A percentile compares a stretch with the other conserved stretches of the same genome.
Evolutionary conservation across 2,113 vertebrate genomes (phyloP).

Genomic region (Alces alces): DNA sequence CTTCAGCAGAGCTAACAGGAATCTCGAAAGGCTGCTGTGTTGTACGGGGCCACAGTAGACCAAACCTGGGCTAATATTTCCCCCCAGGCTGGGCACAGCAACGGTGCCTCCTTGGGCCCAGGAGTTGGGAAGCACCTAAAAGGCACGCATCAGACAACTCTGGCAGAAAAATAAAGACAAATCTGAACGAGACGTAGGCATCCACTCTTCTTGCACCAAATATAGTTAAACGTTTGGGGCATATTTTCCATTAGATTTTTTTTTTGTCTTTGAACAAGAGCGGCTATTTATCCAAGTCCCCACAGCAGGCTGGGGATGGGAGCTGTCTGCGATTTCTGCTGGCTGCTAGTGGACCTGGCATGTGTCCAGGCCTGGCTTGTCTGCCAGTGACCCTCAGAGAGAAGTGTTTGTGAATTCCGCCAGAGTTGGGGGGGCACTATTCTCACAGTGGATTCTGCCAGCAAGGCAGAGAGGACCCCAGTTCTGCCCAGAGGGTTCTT

Average conservation of each 20-base stretch:
- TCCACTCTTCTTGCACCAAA: slow-evolving; percentile 61
- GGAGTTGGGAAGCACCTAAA: not conserved
- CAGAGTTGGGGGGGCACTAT: not conserved
- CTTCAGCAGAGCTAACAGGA: not conserved
- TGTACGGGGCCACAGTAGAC: not conserved
- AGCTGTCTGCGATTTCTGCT: slow-evolving; percentile 73
- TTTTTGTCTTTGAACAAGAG: slow-evolving; percentile 75
- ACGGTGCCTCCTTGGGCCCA: not conserved
- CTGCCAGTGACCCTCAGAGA: slow-evolving; percentile 53
- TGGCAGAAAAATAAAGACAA: slow-evolving; percentile 24
- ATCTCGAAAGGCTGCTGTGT: not conserved
- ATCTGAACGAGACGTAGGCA: slow-evolving; percentile 10
- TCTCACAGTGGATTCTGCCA: not conserved
- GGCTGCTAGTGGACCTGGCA: slow-evolving; percentile 68
- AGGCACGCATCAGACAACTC: not conserved
- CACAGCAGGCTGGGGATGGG: slow-evolving; percentile 64
- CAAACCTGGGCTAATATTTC: not conserved
- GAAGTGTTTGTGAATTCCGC: slow-evolving; percentile 32
- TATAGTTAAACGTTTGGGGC: slow-evolving; percentile 59
- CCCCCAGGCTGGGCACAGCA: not conserved
- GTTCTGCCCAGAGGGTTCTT: not conserved
- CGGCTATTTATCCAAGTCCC: slow-evolving; percentile 78
- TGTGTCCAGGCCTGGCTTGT: slow-evolving; percentile 62
- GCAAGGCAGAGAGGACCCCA: not conserved
- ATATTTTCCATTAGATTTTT: slow-evolving; percentile 61